Base-by-base conservation (phyloP, 92 coral and sea anemone genomes). In the Epizoanthus stellaris region DNA sequence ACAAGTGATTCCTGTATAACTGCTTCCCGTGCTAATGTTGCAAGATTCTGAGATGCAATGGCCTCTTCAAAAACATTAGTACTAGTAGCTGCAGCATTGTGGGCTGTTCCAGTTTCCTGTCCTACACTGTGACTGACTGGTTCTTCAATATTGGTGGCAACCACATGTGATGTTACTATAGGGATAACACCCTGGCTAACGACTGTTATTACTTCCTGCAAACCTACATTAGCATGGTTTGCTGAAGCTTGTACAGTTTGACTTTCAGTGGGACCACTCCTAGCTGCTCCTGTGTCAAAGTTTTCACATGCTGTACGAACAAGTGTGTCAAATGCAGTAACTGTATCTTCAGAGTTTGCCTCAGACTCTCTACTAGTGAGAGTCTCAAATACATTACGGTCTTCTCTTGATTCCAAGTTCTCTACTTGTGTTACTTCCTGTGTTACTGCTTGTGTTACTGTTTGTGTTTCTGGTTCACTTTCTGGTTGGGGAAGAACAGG, bases 291-390 rank as follows among this genome's bases (percentile, higher is more conserved):
- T 17, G 87, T 80, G 1, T 83, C 77, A 43, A 89, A 88, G 68
- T 87, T 90, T 86, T 90, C 89, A 65, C 95, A 92, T 15, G 98
- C 98, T 43, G 98, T 94, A 40, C 89, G 98, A 0, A 94, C 98
- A 17, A 94, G 89, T 5, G 93, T 94, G 57, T 92, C 98, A 23
- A 94, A 67, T 13, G 95, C 96, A 81, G 89, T 88, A 53, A 13
- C 79, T 54, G 60, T 81, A 70, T 70, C 87, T 25, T 62, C 77
- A 11, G 81, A 38, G 45, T 38, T 82, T 1, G 75, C 23, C 47
- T 72, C 89, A 12, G 84, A 16, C 10, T 79, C 71, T 19, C 56
- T 47, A 10, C 14, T 52, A 21, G 72, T 8, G 21, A 79, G 59
- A 62, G 67, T 82, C 42, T 53, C 86, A 67, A 82, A 82, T 21